Conservation (phyloP, 2,797 vertebrate genomes). For the Phataginus tricuspis region DNA sequence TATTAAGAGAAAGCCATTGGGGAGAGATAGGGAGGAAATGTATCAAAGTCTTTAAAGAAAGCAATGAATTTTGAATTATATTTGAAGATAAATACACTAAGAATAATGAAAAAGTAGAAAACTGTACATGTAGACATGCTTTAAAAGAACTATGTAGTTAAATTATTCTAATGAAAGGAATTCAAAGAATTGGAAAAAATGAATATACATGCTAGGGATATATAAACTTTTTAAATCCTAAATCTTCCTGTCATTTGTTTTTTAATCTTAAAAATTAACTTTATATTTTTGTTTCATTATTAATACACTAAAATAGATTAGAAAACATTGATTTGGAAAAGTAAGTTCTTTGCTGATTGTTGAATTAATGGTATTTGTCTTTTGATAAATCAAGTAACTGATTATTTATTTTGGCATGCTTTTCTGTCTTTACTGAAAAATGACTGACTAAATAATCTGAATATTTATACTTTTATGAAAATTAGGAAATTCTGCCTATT, state of each 20-base stretch:
- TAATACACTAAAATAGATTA: neutral
- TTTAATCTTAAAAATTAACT: neutral
- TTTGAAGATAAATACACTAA: neutral
- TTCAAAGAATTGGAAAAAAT: neutral
- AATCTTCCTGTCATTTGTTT: neutral
- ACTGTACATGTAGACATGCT: neutral
- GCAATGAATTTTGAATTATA: constrained; percentile 10
- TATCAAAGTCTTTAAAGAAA: neutral
- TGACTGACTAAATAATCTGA: neutral
- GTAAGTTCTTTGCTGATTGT: neutral
- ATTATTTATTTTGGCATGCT: neutral
- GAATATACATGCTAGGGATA: neutral
- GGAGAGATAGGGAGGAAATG: neutral
- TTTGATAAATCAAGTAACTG: neutral
- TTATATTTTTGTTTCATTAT: neutral
- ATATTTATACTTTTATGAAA: neutral
- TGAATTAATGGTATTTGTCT: neutral
- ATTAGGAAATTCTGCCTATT: neutral
- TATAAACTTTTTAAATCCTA: neutral
- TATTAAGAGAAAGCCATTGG: neutral
- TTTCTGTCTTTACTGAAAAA: neutral
- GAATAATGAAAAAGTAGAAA: neutral
- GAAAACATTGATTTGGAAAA: neutral
- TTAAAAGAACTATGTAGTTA: neutral
- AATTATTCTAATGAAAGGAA: neutral